Base-by-base conservation (phyloP, 2,113 vertebrate species). In the Epinephelus lanceolatus region DNA sequence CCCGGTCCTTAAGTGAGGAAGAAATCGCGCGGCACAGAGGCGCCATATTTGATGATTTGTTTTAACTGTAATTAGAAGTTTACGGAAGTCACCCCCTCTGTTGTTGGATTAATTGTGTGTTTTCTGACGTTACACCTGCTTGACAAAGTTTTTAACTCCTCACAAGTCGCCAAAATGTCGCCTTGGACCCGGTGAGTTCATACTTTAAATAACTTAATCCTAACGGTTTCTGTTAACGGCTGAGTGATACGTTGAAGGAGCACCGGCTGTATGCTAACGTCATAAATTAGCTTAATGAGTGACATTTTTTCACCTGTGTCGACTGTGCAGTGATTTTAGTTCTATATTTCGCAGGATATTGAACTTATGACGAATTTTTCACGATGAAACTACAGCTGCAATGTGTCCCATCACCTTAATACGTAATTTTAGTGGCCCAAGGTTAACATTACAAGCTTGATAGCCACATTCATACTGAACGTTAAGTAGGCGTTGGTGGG, bases 181-280 rank as follows among this genome's bases (percentile, higher is more conserved):
- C 1, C 25, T 27, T 37, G 2, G 1, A 13, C 6, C 21, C 30
- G 74, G 81, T 83, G 67, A 83, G 81, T 76, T 63, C 37, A 5
- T 47, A 5, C 5, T 25, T 62, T 59, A 2, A 23, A 6, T 15
- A 3, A 56, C 57, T 3, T 55, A 55, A 3, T 13, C 13, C 6
- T n/a, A 5, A n/a, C 1, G 4, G 8, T 7, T 42, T 6, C 13
- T 55, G 1, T 23, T 0, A 55, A 15, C 53, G 7, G 12, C 18
- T 27, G n/a, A 23, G 40, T 8, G 42, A 49, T 8, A 40, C 1
- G 7, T 40, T 40, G 40, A 9, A 1, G 9, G 40, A 40, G 7
- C 7, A n/a, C 19, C 8, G 6, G 52, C 52, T 55, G 7, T 10
- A 55, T 7, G 55, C 23, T 59, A 55, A 4, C 17, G 19, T 5